Percentiles rank a stretch among this genome's conserved stretches.
phyloP scores from a whole-genome alignment of 2,888 invertebrate species.

The Theretra japonica region DNA sequence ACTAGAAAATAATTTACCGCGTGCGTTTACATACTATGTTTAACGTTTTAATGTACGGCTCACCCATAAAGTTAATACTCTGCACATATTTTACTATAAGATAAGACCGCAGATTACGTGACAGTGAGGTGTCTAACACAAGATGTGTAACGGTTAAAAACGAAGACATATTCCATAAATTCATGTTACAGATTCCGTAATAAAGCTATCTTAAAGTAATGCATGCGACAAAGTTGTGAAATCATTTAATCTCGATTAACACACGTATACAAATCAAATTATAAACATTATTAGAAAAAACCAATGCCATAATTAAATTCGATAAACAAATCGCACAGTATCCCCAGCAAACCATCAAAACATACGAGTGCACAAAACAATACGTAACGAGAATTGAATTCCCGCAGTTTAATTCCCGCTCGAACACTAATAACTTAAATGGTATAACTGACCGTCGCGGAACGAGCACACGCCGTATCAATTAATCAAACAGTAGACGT shows the following conservation, averaged over 20 bases:
- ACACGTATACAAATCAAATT: too few relatives aligned
- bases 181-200: too few relatives aligned
- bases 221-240: too few relatives aligned
- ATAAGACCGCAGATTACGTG: not conserved
- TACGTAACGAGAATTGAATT: constrained; percentile 6
- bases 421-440: constrained; percentile 26
- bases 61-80: not conserved
- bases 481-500: constrained; percentile 66
- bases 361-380: not conserved
- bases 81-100: not conserved
- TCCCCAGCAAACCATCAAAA: not conserved
- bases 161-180: too few relatives aligned
- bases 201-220: too few relatives aligned
- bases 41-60: not conserved
- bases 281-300: too few relatives aligned
- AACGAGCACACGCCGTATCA: constrained; percentile 45
- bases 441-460: constrained; percentile 8
- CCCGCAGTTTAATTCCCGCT: not conserved
- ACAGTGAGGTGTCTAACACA: not conserved
- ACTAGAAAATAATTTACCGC: constrained; percentile 22
- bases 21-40: not conserved
- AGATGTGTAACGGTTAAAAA: too few relatives aligned
- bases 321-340: too few relatives aligned
- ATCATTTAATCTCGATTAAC: too few relatives aligned
- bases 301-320: too few relatives aligned